These are phyloP conservation scores for Brachynemurus nebulosus DNA, from an alignment of 2,888 invertebrate species.

Conservation along the genomic window DNA sequence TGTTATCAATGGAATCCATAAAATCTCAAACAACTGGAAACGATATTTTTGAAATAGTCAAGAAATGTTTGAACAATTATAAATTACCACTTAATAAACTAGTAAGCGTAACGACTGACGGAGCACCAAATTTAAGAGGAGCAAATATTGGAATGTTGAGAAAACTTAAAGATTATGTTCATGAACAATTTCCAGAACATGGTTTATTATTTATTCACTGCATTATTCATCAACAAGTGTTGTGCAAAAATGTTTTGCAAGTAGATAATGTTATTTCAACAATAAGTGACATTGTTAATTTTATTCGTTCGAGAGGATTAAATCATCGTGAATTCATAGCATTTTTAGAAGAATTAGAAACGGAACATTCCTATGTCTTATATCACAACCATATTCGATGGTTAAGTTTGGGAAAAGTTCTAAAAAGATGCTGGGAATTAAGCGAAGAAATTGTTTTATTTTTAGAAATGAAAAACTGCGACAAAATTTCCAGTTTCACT, in stretches of 20 bases:
- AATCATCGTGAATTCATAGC: conserved; percentile 7
- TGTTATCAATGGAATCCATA: conserved; percentile 9
- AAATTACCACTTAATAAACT: conserved; percentile 7
- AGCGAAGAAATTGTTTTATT: conserved; percentile 9
- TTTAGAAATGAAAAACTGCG: conserved; percentile 8
- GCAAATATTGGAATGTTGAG: conserved; percentile 7
- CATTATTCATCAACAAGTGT: conserved; percentile 10
- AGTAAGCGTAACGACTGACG: conserved; percentile 6
- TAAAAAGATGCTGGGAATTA: conserved; percentile 5
- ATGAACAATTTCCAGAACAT: conserved; percentile 9
- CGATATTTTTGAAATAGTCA: conserved; percentile 9
- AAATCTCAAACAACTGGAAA: conserved; percentile 8
- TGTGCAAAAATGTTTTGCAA: conserved; percentile 9
- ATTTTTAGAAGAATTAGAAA: conserved; percentile 3
- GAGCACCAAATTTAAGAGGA: conserved; percentile 5
- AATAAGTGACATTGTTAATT: conserved; percentile 10
- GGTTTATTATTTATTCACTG: conserved; percentile 9
- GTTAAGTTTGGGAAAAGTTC: conserved; percentile 6
- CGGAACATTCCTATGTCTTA: conserved; percentile 4
- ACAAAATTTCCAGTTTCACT: conserved; percentile 5
- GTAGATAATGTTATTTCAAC: conserved; percentile 10
- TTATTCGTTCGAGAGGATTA: conserved; percentile 6
- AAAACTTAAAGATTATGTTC: conserved; percentile 9
- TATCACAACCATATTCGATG: conserved; percentile 6
- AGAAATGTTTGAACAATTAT: conserved; percentile 8